A percentile compares a stretch with the other conserved stretches of the same genome.
Evolutionary conservation across 2,797 vertebrate species (phyloP).

Genomic region (Myotis daubentonii): DNA sequence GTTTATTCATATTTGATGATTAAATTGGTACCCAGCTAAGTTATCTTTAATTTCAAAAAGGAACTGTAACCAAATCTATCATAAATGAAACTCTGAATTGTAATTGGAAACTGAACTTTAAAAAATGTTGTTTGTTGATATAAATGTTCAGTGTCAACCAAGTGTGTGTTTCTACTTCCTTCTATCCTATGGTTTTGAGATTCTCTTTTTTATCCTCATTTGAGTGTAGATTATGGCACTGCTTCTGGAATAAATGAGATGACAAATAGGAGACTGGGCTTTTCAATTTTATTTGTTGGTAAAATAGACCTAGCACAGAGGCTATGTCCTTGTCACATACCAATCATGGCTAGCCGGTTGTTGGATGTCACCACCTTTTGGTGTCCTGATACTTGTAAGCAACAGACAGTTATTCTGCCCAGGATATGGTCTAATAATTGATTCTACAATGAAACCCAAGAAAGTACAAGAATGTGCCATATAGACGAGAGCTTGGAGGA

Average conservation of each 20-base stretch:
- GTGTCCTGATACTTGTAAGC: background rate
- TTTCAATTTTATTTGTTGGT: background rate
- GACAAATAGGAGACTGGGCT: background rate
- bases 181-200: background rate
- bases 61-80: slow-evolving; percentile 12
- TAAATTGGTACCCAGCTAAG: background rate
- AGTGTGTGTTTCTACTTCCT: background rate
- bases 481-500: background rate
- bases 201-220: background rate
- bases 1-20: slow-evolving; percentile 27
- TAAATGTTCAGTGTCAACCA: background rate
- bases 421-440: background rate
- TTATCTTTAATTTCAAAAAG: slow-evolving; percentile 39
- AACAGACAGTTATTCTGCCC: slow-evolving; percentile 12
- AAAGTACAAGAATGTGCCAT: background rate
- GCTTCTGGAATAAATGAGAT: background rate
- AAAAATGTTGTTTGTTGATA: background rate
- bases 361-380: background rate
- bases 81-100: slow-evolving; percentile 2
- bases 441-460: background rate
- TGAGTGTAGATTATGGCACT: background rate
- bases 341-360: background rate
- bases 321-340: background rate
- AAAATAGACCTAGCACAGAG: background rate
- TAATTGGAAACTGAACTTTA: background rate